phyloP scores from a whole-genome alignment of 2,113 vertebrate species.

The Tiliqua scincoides region DNA sequence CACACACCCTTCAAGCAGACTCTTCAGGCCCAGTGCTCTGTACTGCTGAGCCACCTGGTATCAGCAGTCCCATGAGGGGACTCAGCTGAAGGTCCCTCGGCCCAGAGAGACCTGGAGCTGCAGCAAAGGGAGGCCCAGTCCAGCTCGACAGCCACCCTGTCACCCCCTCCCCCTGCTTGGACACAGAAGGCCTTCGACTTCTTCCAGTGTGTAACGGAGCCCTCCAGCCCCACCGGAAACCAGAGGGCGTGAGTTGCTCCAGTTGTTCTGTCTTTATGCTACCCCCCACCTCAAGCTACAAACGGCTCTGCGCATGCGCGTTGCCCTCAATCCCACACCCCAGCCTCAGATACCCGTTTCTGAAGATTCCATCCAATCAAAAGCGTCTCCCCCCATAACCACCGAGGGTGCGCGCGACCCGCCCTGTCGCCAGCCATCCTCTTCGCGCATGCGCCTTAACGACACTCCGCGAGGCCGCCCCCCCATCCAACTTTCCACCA shows the following conservation, averaged over 20 bases:
- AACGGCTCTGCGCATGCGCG: neutral
- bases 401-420: neutral
- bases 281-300: neutral
- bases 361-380: neutral
- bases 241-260: neutral
- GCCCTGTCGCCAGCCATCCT: neutral
- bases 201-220: neutral
- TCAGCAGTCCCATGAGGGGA: too few species aligned
- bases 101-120: too few species aligned
- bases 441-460: slow-evolving; percentile 9
- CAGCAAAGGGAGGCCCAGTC: too few species aligned
- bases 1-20: too few species aligned
- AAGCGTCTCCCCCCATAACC: too few species aligned
- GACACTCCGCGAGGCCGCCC: neutral
- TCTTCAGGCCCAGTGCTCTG: too few species aligned
- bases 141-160: too few species aligned
- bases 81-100: too few species aligned
- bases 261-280: neutral
- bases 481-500: slow-evolving; percentile 2
- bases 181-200: neutral
- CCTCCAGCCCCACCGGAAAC: neutral
- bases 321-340: neutral
- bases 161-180: too few species aligned
- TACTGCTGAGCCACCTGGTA: too few species aligned
- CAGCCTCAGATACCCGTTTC: neutral